Conservation (phyloP, 2,113 vertebrate species). For the Nycticryphes semicollaris region DNA sequence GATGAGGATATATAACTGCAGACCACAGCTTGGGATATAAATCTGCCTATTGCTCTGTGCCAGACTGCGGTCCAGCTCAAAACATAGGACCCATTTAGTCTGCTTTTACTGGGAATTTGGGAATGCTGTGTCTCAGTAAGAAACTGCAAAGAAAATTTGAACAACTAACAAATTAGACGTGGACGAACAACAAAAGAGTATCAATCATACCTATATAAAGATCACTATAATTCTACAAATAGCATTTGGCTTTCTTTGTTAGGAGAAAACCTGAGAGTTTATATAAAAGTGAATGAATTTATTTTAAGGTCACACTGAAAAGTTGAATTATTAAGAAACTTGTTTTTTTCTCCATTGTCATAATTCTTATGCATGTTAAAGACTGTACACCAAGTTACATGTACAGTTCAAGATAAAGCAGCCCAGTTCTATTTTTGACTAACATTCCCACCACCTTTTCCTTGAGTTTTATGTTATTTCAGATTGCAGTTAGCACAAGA, state of each 20-base stretch:
- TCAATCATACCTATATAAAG: accelerated
- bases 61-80: not conserved
- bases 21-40: not conserved
- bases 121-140: not conserved
- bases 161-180: not conserved
- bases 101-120: not conserved
- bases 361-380: not conserved
- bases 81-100: not conserved
- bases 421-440: not conserved
- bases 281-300: not conserved
- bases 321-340: not conserved
- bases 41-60: not conserved
- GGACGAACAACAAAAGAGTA: not conserved
- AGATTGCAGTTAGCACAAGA: not conserved
- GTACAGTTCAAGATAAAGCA: not conserved
- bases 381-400: not conserved
- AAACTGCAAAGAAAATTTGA: not conserved
- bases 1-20: not conserved
- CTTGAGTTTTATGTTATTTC: not conserved
- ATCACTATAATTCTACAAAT: not conserved
- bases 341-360: not conserved
- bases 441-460: not conserved
- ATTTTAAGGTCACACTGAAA: not conserved
- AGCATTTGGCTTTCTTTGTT: not conserved
- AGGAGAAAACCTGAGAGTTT: not conserved